These are phyloP conservation scores for Choreutis nemorana DNA, from an alignment of 2,888 invertebrate species.

Conservation along the genomic window DNA sequence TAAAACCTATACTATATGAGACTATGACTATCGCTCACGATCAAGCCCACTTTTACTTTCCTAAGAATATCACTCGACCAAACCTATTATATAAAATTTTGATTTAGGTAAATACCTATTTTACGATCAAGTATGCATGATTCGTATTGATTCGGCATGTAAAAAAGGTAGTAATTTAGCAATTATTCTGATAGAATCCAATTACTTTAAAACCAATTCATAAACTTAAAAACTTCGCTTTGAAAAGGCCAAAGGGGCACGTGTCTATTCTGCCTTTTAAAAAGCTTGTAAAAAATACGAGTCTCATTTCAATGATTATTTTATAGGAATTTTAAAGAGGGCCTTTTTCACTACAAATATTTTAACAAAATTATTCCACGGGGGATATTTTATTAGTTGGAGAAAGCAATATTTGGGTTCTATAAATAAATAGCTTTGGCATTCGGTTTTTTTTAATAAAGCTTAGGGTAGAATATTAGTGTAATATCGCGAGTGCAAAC, in stretches of 20 bases:
- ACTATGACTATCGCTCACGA: no score
- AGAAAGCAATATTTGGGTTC: constrained; percentile 31
- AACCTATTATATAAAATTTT: no score
- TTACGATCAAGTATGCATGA: no score
- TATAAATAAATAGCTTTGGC: constrained; percentile 62
- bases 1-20: no score
- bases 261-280: background rate
- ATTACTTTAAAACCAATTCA: no score
- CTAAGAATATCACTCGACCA: no score
- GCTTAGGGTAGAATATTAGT: constrained; percentile 61
- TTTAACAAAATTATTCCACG: constrained; percentile 55
- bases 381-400: constrained; percentile 40
- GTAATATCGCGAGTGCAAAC: constrained; percentile 63
- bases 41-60: no score
- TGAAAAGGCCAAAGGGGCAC: background rate
- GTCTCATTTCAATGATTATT: background rate
- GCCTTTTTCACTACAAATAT: constrained; percentile 22
- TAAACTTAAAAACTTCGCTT: no score
- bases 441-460: constrained; percentile 61
- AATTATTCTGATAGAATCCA: constrained; percentile 1
- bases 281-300: background rate
- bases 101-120: no score
- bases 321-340: constrained; percentile 4
- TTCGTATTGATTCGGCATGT: no score
- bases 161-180: no score